phyloP scores from a whole-genome alignment of 2,888 invertebrate genomes.

The Mellilla xanthometata region DNA sequence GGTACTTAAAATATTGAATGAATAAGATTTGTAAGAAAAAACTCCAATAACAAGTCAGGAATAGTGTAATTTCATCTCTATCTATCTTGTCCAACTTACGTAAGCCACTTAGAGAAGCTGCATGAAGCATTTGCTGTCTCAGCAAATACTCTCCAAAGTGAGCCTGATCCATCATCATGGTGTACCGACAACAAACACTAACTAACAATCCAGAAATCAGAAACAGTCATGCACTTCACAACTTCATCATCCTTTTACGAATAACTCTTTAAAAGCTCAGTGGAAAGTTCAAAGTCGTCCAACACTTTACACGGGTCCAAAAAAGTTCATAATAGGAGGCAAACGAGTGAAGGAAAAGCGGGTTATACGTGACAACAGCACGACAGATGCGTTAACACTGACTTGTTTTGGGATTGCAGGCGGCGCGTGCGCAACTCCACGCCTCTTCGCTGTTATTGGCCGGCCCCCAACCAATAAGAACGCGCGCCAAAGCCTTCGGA shows the following conservation, averaged over 20 bases:
- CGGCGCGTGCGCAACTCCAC: conserved; percentile 73
- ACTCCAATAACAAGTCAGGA: no score
- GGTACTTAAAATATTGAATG: no score
- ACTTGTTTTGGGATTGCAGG: conserved; percentile 50
- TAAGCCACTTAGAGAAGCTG: conserved; percentile 69
- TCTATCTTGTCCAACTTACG: no score
- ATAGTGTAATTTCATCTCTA: background rate
- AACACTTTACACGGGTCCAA: conserved; percentile 47
- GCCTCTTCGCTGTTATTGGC: conserved; percentile 61
- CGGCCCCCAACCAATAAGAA: conserved; percentile 54
- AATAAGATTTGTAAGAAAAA: no score
- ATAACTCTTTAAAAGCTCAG: conserved; percentile 33
- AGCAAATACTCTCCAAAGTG: conserved; percentile 76
- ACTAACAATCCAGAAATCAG: conserved; percentile 44
- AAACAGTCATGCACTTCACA: conserved; percentile 61
- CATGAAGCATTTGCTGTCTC: conserved; percentile 78
- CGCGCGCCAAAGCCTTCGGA: conserved; percentile 55
- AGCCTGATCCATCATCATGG: conserved; percentile 79
- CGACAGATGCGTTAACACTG: conserved; percentile 75
- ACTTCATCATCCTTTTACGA: conserved; percentile 48
- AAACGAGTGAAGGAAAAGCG: conserved; percentile 37
- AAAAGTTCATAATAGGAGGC: conserved; percentile 65
- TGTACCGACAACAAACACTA: conserved; percentile 40
- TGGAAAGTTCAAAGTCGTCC: conserved; percentile 33
- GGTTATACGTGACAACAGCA: conserved; percentile 53